Conservation (phyloP, 2,113 vertebrate species). For the Malurus alboscapulatus region DNA sequence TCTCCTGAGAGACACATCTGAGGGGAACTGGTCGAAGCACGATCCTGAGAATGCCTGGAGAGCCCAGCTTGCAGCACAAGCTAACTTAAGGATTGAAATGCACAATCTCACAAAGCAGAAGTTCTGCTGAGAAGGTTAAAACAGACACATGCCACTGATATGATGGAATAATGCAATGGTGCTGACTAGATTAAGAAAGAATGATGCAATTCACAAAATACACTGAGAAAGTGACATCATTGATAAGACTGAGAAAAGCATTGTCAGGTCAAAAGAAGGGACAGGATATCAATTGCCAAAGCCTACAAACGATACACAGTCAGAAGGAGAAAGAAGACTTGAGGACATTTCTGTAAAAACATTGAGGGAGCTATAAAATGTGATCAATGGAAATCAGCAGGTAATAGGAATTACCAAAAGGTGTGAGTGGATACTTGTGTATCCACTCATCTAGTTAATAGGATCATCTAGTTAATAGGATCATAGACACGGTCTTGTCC, state of each 20-base stretch:
- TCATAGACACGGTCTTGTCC: background rate
- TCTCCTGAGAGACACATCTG: background rate
- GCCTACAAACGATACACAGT: background rate
- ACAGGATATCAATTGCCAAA: background rate
- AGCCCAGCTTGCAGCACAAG: background rate
- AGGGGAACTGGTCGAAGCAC: fast-evolving
- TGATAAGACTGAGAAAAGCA: background rate
- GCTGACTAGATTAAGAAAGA: background rate
- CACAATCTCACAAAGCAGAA: background rate
- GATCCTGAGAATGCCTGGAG: background rate
- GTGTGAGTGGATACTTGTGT: background rate
- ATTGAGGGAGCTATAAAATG: background rate
- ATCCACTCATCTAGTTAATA: background rate
- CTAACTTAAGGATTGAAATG: background rate
- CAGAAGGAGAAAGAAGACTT: background rate
- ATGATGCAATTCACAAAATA: background rate
- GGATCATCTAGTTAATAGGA: background rate
- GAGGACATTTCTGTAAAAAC: background rate
- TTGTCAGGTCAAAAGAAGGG: background rate
- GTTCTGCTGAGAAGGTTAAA: background rate
- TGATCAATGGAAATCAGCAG: background rate
- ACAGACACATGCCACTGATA: background rate
- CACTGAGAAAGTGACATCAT: background rate
- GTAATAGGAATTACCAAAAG: background rate
- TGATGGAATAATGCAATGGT: background rate